Base-by-base conservation (phyloP, 1,140 invertebrate genomes). In the Magallana ariakensis region DNA sequence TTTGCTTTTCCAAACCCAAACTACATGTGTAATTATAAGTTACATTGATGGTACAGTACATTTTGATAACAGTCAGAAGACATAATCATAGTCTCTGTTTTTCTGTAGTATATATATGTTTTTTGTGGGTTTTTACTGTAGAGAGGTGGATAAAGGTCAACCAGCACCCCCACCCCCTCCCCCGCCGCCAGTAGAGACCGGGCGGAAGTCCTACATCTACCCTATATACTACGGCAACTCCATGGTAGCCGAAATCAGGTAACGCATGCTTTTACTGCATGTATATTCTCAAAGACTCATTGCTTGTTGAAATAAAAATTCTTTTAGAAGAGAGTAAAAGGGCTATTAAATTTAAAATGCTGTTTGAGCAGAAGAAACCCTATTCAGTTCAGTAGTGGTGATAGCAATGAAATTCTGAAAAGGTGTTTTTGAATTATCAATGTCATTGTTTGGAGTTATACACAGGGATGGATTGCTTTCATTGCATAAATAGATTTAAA, bases 211-310 rank as follows among this genome's bases (percentile, higher is more conserved):
- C 13, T 91, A 91, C 46, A 90, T 92, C 3, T 92, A 92, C 75
- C 92, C 92, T 16, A 88, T 93, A 7, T 93, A 91, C 83, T 93
- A 93, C 88, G 93, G 93, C 8, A 93, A 91, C 70, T 93, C 93
- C 26, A 83, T 93, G 16, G 92, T 93, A 70, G 92, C 92, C 83
- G 93, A 93, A 91, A 93, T 93, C n/a, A 89, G 87, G 91, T 93
- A 89, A 57, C 85, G 85, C 19, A 85, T 15, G 22, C 80, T 56
- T 6, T 15, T 4, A 26, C 19, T 53, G 10, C 22, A 66, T 46
- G 33, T 46, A 46, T 46, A 46, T 46, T 46, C 19, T 66, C 22
- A 26, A 11, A 33, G 66, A 33, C 13, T 75, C 58, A 60, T 60
- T 60, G 58, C 58, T 60, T n/a, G n/a, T 60, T n/a, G n/a, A 60